Conservation (phyloP, 2,797 vertebrate species). For the Aratinga solstitialis region DNA sequence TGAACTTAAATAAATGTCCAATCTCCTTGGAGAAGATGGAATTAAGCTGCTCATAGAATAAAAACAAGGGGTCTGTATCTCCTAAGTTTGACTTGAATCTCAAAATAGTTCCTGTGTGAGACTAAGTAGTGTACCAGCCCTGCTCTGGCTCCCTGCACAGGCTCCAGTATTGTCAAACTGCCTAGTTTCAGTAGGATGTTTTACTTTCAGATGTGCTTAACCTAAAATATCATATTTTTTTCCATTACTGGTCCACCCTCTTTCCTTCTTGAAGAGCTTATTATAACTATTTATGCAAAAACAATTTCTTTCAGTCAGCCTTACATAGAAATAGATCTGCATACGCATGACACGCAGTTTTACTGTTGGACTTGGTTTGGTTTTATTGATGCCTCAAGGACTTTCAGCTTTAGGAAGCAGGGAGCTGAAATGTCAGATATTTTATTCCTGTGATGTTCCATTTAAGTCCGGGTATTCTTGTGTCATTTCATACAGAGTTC, state of each 20-base stretch:
- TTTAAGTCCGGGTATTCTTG: background rate
- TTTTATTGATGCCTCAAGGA: conserved; percentile 45
- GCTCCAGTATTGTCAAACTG: conserved; percentile 10
- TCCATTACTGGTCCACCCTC: background rate
- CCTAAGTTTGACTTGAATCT: background rate
- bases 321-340: background rate
- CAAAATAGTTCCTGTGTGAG: background rate
- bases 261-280: conserved; percentile 15
- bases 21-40: background rate
- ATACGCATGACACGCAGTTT: background rate
- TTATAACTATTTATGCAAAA: conserved; percentile 29
- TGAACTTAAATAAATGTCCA: background rate
- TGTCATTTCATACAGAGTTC: background rate
- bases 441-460: conserved; percentile 31
- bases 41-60: background rate
- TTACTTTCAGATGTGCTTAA: conserved; percentile 24
- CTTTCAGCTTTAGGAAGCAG: background rate
- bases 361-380: conserved; percentile 4
- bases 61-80: background rate
- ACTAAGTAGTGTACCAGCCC: conserved; percentile 20
- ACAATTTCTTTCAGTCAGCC: background rate
- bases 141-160: conserved; percentile 16
- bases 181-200: background rate
- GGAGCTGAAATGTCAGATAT: conserved; percentile 29
- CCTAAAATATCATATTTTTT: conserved; percentile 11